These are phyloP conservation scores for Danio kyathit DNA, from an alignment of 2,797 vertebrate genomes.

Conservation along the genomic window DNA sequence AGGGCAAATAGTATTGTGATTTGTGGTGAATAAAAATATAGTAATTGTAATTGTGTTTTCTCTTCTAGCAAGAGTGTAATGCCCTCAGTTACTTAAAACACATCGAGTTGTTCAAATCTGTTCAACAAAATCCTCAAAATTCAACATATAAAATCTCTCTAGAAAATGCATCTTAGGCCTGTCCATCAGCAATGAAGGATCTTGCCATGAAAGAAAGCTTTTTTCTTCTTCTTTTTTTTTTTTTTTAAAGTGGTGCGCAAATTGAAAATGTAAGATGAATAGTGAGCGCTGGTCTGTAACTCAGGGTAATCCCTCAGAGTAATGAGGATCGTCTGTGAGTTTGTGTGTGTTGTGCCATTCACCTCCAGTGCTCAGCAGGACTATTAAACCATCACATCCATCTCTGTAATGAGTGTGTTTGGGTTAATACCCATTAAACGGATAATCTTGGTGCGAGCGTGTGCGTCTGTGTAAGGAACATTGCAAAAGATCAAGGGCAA, in stretches of 20 bases:
- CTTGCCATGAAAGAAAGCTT: neutral
- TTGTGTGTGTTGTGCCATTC: conserved; percentile 43
- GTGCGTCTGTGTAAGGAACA: conserved; percentile 29
- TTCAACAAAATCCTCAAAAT: conserved; percentile 2
- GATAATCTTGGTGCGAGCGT: conserved; percentile 37
- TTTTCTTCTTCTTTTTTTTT: neutral
- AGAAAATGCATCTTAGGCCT: neutral
- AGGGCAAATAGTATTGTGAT: too few species aligned
- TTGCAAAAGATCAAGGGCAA: conserved; percentile 41
- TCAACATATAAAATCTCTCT: neutral
- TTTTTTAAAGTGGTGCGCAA: conserved; percentile 7
- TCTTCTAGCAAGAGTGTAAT: neutral
- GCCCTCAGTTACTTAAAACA: neutral
- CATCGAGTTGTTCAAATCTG: neutral
- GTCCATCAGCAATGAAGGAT: conserved; percentile 29
- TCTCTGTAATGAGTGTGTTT: conserved; percentile 52
- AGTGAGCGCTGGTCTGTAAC: conserved; percentile 43
- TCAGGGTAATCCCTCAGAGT: conserved; percentile 58
- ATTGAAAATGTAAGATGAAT: conserved; percentile 40
- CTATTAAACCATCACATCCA: conserved; percentile 55
- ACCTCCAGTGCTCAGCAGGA: conserved; percentile 47
- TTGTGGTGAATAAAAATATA: too few species aligned
- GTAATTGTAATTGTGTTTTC: too few species aligned
- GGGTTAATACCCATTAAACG: conserved; percentile 42
- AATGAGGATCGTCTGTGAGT: conserved; percentile 39